Percentiles rank a stretch among this genome's conserved stretches.
Conservation (phyloP, 2,113 vertebrate species). For the Dolichallabes microphthalmus region DNA sequence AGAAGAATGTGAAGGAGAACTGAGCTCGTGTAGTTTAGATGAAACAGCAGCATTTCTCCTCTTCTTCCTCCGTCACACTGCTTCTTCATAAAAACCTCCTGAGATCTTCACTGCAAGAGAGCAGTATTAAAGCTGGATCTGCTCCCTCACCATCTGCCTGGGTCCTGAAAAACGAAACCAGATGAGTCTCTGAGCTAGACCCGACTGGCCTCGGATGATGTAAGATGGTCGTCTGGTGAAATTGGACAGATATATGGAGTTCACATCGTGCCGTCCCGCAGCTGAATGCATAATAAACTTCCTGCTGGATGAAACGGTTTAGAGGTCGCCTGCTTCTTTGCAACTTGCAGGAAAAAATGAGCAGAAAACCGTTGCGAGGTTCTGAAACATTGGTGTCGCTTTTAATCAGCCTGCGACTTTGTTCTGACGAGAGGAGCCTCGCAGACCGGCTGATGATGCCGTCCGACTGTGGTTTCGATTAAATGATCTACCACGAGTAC, state of each 20-base stretch:
- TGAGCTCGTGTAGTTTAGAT: neutral
- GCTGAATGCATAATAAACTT: neutral
- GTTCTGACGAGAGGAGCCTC: constrained; percentile 16
- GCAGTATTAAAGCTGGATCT: constrained; percentile 39
- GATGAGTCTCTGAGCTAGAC: constrained; percentile 19
- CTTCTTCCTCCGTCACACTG: neutral
- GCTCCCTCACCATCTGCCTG: constrained; percentile 37
- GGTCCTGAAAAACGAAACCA: constrained; percentile 18
- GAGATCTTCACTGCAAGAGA: constrained; percentile 21
- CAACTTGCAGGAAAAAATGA: neutral
- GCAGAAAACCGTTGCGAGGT: constrained; percentile 20
- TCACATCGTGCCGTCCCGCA: neutral
- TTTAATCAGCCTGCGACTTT: constrained; percentile 28
- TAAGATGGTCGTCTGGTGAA: constrained; percentile 29
- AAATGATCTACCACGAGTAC: constrained; percentile 61
- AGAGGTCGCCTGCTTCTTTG: neutral
- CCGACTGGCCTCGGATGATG: constrained; percentile 41
- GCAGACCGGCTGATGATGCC: constrained; percentile 21
- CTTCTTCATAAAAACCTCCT: constrained; percentile 28
- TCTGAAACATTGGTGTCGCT: constrained; percentile 30
- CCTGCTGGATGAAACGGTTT: neutral
- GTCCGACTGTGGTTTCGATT: constrained; percentile 52
- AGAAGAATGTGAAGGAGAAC: neutral
- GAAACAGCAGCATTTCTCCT: neutral
- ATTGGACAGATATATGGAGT: constrained; percentile 25